Base-by-base conservation (phyloP, 2,888 invertebrate genomes). In the Heliconius charithonia region DNA sequence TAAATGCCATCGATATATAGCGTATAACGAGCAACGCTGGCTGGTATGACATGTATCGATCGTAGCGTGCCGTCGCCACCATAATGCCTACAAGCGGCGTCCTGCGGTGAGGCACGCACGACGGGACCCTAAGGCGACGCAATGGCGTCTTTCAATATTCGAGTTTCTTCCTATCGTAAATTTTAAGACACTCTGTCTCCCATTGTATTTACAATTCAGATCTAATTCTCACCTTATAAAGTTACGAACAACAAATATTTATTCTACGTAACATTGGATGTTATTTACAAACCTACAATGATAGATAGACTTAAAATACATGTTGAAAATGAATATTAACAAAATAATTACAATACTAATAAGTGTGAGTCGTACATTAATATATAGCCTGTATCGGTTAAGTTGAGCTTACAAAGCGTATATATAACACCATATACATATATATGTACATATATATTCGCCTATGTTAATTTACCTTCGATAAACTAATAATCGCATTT, bases 81-180 rank as follows among this genome's bases (percentile, higher is more conserved):
- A 79, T 76, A 79, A 76, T 75, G 76, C 76, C 76, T 76, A 71
- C 79, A 75, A 51, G 71, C 76, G 91, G 85, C 90, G 89, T 89
- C 92, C 90, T 86, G 90, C 86, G 82, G 91, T 83, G 91, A 85
- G 85, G 87, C 89, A 85, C 86, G 88, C 89, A 85, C 88, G 88
- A 87, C 86, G 88, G 86, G 86, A 84, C 88, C 89, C 90, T 87
- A 89, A 83, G 86, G 85, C 86, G 86, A 85, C 86, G 82, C 82
- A 83, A 80, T 80, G 85, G 83, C 85, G 85, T 79, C 83, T 80
- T 83, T 82, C 83, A 80, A 81, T 84, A 83, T 81, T 81, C 82
- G 79, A 81, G 79, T 78, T 83, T 83, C 81, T 83, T 83, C 82
- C 81, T 83, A 80, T 83, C 84, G 82, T 81, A 79, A 83, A 82